A percentile compares a stretch with the other conserved stretches of the same genome.
Evolutionary conservation across 2,113 vertebrate genomes (phyloP).

Genomic region (Elaphurus davidianus): DNA sequence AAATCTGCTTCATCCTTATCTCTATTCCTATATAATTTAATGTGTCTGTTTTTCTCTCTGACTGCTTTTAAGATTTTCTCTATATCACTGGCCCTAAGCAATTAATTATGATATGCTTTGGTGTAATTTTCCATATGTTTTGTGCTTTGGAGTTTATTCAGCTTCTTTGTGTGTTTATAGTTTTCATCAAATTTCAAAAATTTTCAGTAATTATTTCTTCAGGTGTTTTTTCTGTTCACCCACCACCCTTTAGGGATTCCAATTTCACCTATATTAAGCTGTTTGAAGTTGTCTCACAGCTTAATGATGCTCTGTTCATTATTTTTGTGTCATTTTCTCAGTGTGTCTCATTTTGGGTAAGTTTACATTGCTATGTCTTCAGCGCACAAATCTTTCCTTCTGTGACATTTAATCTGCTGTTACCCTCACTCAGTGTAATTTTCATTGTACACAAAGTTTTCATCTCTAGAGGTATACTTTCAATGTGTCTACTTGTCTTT

Average conservation of each 20-base stretch:
- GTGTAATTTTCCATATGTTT: neutral
- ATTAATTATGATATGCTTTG: neutral
- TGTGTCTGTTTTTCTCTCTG: neutral
- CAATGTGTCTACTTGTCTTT: neutral
- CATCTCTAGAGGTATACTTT: neutral
- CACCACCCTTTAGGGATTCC: neutral
- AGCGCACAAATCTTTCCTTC: neutral
- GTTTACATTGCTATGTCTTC: neutral
- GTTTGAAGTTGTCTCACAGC: neutral
- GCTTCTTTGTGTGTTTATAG: neutral
- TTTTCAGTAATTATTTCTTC: constrained; percentile 26
- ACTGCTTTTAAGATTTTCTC: constrained; percentile 15
- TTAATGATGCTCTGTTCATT: neutral
- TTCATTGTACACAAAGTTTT: constrained; percentile 17
- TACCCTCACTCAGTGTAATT: constrained; percentile 15
- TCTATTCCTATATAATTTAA: constrained; percentile 2
- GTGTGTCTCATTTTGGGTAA: constrained; percentile 5
- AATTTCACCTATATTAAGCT: neutral
- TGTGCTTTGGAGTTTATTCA: neutral
- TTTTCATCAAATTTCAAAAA: constrained; percentile 26
- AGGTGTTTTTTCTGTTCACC: neutral
- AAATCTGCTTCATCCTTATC: neutral
- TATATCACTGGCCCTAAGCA: neutral
- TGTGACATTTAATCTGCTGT: neutral
- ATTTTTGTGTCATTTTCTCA: neutral